phyloP scores from a whole-genome alignment of 2,113 vertebrate species.

The Dipodomys ordii region DNA sequence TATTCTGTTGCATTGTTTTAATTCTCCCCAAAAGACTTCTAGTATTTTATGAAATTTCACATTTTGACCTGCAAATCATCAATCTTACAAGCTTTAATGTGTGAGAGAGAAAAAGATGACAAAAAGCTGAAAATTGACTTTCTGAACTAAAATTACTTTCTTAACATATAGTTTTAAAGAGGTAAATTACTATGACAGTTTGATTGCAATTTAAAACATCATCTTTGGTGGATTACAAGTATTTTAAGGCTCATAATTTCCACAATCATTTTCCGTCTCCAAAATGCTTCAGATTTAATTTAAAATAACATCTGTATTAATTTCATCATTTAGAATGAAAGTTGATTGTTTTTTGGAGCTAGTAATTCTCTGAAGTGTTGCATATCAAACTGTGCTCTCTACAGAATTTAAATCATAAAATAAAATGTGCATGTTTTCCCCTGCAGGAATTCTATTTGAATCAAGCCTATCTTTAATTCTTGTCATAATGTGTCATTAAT shows the following conservation, averaged over 20 bases:
- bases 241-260: slow-evolving; percentile 73
- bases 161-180: slow-evolving; percentile 70
- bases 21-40: slow-evolving; percentile 42
- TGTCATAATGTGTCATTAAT: slow-evolving; percentile 47
- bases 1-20: neutral
- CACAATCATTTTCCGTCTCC: slow-evolving; percentile 64
- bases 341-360: slow-evolving; percentile 59
- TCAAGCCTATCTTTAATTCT: slow-evolving; percentile 69
- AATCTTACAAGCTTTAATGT: slow-evolving; percentile 53
- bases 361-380: slow-evolving; percentile 58
- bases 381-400: slow-evolving; percentile 51
- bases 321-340: slow-evolving; percentile 57
- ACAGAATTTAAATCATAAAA: slow-evolving; percentile 72
- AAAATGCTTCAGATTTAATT: slow-evolving; percentile 56
- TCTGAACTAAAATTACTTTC: slow-evolving; percentile 73
- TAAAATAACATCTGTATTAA: slow-evolving; percentile 78
- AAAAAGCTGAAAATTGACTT: slow-evolving; percentile 73
- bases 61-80: slow-evolving; percentile 65
- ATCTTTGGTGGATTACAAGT: slow-evolving; percentile 61
- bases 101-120: neutral
- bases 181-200: slow-evolving; percentile 62
- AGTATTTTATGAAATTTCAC: slow-evolving; percentile 1
- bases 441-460: slow-evolving; percentile 54
- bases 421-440: slow-evolving; percentile 65
- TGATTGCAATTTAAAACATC: slow-evolving; percentile 76